Evolutionary conservation across 2,888 invertebrate genomes (phyloP).

Genomic region (Hermaeophaga mercurialis): DNA sequence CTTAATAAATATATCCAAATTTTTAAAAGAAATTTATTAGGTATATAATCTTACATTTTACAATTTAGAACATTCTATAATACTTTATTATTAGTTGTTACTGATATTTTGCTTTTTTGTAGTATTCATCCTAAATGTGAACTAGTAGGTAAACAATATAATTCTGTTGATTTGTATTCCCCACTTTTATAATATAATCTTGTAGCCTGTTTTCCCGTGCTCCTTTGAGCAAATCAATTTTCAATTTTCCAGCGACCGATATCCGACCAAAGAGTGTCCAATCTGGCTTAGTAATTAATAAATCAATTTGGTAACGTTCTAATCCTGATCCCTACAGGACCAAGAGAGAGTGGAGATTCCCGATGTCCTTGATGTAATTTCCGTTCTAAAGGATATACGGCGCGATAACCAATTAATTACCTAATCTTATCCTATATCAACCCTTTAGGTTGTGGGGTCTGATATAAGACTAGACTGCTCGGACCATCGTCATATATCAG

Average conservation of each 20-base stretch:
- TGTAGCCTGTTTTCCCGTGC: too few relatives aligned
- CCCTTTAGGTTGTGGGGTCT: conserved; percentile 46
- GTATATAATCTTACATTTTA: too few relatives aligned
- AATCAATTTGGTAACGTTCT: conserved; percentile 45
- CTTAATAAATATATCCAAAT: too few relatives aligned
- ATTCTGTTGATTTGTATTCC: too few relatives aligned
- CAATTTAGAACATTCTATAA: too few relatives aligned
- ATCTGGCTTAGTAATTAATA: conserved; percentile 40
- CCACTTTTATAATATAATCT: too few relatives aligned
- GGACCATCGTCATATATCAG: conserved; percentile 45
- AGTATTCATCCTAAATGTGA: too few relatives aligned
- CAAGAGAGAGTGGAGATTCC: conserved; percentile 37
- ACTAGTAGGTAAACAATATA: too few relatives aligned
- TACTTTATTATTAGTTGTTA: too few relatives aligned
- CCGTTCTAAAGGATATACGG: conserved; percentile 42
- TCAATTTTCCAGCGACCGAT: conserved; percentile 16
- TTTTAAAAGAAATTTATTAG: too few relatives aligned
- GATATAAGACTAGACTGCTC: conserved; percentile 37
- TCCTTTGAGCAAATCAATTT: conserved; percentile 2
- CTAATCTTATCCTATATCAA: conserved; percentile 54
- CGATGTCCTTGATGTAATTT: conserved; percentile 45
- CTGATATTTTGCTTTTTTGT: too few relatives aligned
- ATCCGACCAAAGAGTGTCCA: conserved; percentile 33
- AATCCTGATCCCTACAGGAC: conserved; percentile 39
- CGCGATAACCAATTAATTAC: conserved; percentile 57